Evolutionary conservation across 2,113 vertebrate genomes (phyloP).

Genomic region (Gulo gulo): DNA sequence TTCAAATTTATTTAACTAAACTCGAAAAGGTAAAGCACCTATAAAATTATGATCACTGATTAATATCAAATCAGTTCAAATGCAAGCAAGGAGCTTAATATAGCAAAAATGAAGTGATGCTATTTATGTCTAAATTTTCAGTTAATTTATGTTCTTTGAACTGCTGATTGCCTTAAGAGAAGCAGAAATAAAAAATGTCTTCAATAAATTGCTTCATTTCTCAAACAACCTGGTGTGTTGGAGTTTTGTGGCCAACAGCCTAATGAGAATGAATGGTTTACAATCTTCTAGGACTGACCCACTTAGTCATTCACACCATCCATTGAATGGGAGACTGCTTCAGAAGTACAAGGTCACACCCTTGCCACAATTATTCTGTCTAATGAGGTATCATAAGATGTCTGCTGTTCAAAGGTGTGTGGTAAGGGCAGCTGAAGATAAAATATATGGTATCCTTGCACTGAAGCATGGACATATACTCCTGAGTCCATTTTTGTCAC

Average conservation of each 20-base stretch:
- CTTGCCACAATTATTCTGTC: slow-evolving; percentile 70
- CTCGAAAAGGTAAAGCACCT: slow-evolving; percentile 20
- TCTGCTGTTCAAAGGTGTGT: slow-evolving; percentile 70
- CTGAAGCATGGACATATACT: slow-evolving; percentile 62
- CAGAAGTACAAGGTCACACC: slow-evolving; percentile 70
- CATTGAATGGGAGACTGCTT: slow-evolving; percentile 60
- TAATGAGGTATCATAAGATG: slow-evolving; percentile 71
- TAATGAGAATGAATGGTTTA: slow-evolving; percentile 78
- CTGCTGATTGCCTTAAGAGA: slow-evolving; percentile 52
- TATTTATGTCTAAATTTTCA: slow-evolving; percentile 62
- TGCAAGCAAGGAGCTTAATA: slow-evolving; percentile 29
- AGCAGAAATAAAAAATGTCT: slow-evolving; percentile 29
- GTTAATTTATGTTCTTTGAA: slow-evolving; percentile 60
- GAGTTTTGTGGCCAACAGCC: slow-evolving; percentile 53
- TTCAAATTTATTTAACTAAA: slow-evolving; percentile 44
- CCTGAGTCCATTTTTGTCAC: slow-evolving; percentile 59
- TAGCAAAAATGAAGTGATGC: slow-evolving; percentile 51
- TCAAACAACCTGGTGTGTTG: slow-evolving; percentile 50
- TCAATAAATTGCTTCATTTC: slow-evolving; percentile 58
- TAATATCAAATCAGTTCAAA: slow-evolving; percentile 62
- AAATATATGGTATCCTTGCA: slow-evolving; percentile 57
- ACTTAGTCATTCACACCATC: slow-evolving; percentile 75
- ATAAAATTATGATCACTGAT: slow-evolving; percentile 50
- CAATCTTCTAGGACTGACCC: slow-evolving; percentile 66
- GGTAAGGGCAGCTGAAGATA: slow-evolving; percentile 55